Evolutionary conservation across 2,888 invertebrate genomes (phyloP).

Genomic region (Byasa hedistus): DNA sequence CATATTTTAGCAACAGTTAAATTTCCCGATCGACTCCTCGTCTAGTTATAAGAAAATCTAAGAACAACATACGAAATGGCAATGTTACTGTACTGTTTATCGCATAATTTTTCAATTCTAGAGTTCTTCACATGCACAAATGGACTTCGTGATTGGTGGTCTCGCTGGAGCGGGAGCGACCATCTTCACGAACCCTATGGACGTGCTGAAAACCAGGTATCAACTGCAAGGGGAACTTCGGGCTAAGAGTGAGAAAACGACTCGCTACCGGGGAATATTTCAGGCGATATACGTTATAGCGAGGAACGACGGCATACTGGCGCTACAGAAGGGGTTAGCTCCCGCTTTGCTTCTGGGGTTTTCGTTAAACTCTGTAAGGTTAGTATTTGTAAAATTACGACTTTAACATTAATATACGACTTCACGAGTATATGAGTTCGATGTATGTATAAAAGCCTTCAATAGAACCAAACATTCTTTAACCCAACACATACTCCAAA

Average conservation of each 20-base stretch:
- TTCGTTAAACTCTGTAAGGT: conserved; percentile 79
- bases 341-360: conserved; percentile 91
- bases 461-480: no score
- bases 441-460: no score
- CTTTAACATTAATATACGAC: no score
- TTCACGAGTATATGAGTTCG: no score
- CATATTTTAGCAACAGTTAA: no score
- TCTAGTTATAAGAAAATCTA: no score
- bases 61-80: no score
- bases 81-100: no score
- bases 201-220: conserved; percentile 92
- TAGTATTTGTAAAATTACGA: conserved; percentile 34
- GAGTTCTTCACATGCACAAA: conserved; percentile 46
- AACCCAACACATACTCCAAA: no score
- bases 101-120: no score
- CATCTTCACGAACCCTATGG: conserved; percentile 91
- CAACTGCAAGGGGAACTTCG: conserved; percentile 90
- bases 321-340: conserved; percentile 87
- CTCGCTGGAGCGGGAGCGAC: conserved; percentile 87
- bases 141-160: conserved; percentile 87
- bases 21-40: no score
- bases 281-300: conserved; percentile 88
- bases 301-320: conserved; percentile 85
- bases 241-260: conserved; percentile 74
- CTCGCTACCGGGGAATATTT: conserved; percentile 84